phyloP scores from a whole-genome alignment of 1,140 invertebrate genomes.

The Zaprionus davidi region DNA sequence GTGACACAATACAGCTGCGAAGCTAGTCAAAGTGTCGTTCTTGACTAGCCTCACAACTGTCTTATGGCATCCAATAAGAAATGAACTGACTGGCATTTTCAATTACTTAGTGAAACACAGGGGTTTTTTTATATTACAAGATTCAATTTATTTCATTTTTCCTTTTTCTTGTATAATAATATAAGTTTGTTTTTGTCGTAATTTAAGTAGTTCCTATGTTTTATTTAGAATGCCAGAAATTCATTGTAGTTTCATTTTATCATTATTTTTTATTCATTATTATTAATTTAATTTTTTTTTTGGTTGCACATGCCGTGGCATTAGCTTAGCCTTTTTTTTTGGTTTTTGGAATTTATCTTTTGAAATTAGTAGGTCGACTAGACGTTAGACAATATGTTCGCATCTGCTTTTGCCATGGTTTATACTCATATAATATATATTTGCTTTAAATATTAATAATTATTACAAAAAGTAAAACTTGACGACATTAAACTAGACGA shows the following conservation, averaged over 20 bases:
- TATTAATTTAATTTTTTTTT: constrained; percentile 53
- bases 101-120: neutral
- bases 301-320: constrained; percentile 66
- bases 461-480: constrained; percentile 84
- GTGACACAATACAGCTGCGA: constrained; percentile 20
- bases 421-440: constrained; percentile 68
- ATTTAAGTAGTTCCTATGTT: constrained; percentile 78
- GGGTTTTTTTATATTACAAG: constrained; percentile 78
- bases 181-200: constrained; percentile 59
- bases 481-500: constrained; percentile 84
- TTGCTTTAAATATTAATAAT: constrained; percentile 77
- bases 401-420: constrained; percentile 45
- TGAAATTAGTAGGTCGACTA: constrained; percentile 72
- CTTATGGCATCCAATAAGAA: constrained; percentile 2
- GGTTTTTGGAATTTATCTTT: constrained; percentile 53
- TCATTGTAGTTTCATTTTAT: constrained; percentile 61
- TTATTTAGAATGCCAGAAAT: constrained; percentile 75
- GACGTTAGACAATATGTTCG: constrained; percentile 73
- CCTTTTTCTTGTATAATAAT: constrained; percentile 83
- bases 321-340: constrained; percentile 46
- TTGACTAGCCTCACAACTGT: constrained; percentile 24
- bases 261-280: constrained; percentile 34
- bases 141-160: constrained; percentile 84
- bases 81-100: neutral
- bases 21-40: constrained; percentile 2